phyloP scores from a whole-genome alignment of 37 sponge, comb jelly and placozoan species.

The Cladorhizidae sp. region DNA sequence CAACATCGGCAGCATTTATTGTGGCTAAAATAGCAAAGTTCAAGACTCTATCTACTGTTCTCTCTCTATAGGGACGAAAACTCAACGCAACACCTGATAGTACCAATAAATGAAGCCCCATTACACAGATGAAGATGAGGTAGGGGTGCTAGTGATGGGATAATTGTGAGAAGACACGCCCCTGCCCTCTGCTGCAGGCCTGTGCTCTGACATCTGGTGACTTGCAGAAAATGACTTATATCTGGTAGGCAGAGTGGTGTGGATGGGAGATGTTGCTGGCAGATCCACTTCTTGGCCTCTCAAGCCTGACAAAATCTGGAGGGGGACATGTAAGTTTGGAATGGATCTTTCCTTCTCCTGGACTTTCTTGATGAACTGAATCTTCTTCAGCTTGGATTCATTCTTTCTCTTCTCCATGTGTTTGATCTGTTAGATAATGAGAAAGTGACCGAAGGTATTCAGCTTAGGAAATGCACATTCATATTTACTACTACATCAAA shows the following conservation, averaged over 20 bases:
- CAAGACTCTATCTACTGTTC: too few relatives aligned
- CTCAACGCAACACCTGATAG: too few relatives aligned
- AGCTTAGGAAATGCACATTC: neutral
- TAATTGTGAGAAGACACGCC: neutral
- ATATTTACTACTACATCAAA: too few relatives aligned
- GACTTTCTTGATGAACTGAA: slow-evolving; percentile 12
- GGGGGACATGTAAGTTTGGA: neutral
- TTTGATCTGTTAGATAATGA: neutral
- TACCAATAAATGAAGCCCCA: too few relatives aligned
- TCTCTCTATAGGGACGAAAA: too few relatives aligned
- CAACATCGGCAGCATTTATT: too few relatives aligned
- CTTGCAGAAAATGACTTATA: too few relatives aligned
- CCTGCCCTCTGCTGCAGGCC: neutral
- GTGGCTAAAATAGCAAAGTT: too few relatives aligned
- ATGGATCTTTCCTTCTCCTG: slow-evolving; percentile 30
- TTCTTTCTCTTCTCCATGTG: slow-evolving; percentile 16
- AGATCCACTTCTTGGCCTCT: neutral
- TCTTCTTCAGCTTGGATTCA: slow-evolving; percentile 14
- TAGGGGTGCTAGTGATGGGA: neutral
- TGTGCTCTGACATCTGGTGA: neutral
- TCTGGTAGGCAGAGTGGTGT: too few relatives aligned
- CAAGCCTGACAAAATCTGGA: neutral
- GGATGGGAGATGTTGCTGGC: neutral
- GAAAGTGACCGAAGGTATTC: too few relatives aligned
- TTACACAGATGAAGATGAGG: neutral